Evolutionary conservation across 2,113 vertebrate species (phyloP).

Genomic region (Microtus oregoni): DNA sequence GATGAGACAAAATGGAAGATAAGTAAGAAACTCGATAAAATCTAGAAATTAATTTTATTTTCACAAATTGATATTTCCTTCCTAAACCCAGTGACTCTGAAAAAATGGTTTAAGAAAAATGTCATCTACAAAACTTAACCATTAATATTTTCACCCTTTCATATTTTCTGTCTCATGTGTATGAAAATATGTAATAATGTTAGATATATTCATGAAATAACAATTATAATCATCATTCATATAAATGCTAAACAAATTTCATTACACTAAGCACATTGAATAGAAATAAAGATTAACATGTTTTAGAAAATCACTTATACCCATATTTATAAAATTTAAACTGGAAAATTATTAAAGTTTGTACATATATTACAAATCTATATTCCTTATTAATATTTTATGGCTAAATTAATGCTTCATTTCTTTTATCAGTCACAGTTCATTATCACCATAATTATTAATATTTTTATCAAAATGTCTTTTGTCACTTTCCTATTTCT

Average conservation of each 20-base stretch:
- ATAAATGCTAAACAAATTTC: background rate
- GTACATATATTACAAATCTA: background rate
- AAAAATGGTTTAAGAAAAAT: background rate
- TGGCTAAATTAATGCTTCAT: background rate
- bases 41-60: background rate
- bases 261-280: background rate
- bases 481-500: background rate
- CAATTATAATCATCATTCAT: background rate
- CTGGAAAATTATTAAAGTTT: background rate
- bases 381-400: background rate
- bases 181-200: background rate
- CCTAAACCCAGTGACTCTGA: background rate
- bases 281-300: background rate
- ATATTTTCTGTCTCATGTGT: background rate
- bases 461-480: background rate
- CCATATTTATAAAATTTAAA: background rate
- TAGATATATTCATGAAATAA: background rate
- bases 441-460: background rate
- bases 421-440: background rate
- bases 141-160: background rate
- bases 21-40: background rate
- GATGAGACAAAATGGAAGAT: background rate
- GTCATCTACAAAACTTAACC: background rate
- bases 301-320: background rate
- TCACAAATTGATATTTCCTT: background rate